These are phyloP conservation scores for Epirrhoe alternata DNA, from an alignment of 2,888 invertebrate species.

Conservation along the genomic window DNA sequence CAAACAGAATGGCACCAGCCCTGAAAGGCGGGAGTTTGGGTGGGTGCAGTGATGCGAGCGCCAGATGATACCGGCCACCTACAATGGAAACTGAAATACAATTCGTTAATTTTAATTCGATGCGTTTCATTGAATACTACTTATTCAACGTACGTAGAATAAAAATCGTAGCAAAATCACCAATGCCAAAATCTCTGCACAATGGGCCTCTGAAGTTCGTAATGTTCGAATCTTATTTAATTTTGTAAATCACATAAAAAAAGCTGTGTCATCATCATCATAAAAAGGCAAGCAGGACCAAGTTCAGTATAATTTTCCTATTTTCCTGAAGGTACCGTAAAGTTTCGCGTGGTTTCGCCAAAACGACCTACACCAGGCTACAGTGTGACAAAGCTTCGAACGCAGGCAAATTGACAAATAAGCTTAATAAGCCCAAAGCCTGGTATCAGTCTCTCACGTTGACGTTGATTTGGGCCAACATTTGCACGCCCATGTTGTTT, in stretches of 20 bases:
- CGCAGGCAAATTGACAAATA: conserved; percentile 44
- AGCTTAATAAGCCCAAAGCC: conserved; percentile 24
- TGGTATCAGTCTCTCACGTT: conserved; percentile 48
- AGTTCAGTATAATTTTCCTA: too few relatives aligned
- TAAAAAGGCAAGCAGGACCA: too few relatives aligned
- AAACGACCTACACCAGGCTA: background rate
- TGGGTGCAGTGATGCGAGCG: conserved; percentile 28
- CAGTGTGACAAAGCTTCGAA: conserved; percentile 8
- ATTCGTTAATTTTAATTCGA: conserved; percentile 17
- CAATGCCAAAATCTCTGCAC: background rate
- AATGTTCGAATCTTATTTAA: too few relatives aligned
- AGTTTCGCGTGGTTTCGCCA: background rate
- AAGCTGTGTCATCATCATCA: too few relatives aligned
- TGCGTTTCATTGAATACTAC: conserved; percentile 1
- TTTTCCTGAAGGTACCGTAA: too few relatives aligned
- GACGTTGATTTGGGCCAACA: conserved; percentile 53
- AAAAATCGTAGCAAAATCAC: background rate
- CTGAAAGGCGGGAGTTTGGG: conserved; percentile 9
- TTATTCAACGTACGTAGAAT: too few relatives aligned
- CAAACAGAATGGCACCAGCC: conserved; percentile 16
- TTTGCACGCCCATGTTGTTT: conserved; percentile 55
- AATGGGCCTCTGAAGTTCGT: background rate
- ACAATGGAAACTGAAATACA: conserved; percentile 35
- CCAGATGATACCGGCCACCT: conserved; percentile 32
- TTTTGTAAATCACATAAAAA: too few relatives aligned